Base-by-base conservation (phyloP, 2,888 invertebrate species). In the Corbicula japonica region DNA sequence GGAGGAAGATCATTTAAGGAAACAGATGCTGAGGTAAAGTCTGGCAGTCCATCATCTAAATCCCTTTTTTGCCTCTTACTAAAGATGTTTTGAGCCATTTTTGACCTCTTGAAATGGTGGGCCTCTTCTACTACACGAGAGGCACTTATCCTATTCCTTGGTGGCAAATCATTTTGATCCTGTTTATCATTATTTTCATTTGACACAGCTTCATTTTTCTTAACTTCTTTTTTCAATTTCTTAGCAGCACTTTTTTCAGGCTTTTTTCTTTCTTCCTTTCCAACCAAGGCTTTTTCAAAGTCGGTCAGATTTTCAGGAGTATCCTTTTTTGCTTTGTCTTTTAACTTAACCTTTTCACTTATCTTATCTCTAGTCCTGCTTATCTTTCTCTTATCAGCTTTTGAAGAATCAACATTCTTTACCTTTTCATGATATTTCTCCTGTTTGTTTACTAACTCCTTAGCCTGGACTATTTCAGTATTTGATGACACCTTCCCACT, bases 81-180 rank as follows among this genome's bases (percentile, higher is more conserved):
- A 44, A 50, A 76, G 28, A 76, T 76, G 12, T 62, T 76, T 18
- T 71, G 71, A 21, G 76, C 76, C 23, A 41, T 76, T 58, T 71
- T 76, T 58, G 76, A 76, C 26, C 26, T 58, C 34, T 70, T n/a
- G 52, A 41, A 66, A 66, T 12, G 30, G 66, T 38, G 52, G 52
- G 26, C n/a, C 38, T 38, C 41, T 34, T 35, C 41, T 41, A 34
- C 30, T 35, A 1, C 30, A 10, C 5, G 21, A 1, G 8, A 30
- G 15, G 23, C 21, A 8, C 10, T 23, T 21, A 52, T 35, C 54
- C 23, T 66, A 41, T 23, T 68, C 23, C 30, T 61, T 28, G 23
- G 2, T 32, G 28, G 38, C 15, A 52, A 15, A n/a, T 26, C 5
- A 18, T 10, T 18, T 28, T 72, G 21, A 54, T 32, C 41, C 41